Evolutionary conservation across 2,113 vertebrate genomes (phyloP), one percentile per base, ranked within the genome.

Genomic region (Psilopsiagon aurifrons): DNA sequence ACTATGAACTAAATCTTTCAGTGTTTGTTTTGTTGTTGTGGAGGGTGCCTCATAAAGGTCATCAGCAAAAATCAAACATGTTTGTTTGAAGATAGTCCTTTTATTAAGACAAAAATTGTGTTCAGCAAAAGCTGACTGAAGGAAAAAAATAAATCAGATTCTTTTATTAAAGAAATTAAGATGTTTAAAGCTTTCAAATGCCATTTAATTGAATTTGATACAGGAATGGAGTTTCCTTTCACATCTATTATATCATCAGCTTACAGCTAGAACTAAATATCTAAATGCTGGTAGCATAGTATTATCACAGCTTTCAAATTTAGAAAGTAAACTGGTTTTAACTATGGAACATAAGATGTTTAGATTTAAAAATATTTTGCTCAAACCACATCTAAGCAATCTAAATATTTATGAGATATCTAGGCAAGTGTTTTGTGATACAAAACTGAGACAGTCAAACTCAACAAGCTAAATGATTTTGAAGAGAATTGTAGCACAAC

Each of bases 91-190:
- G 57, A 68, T 10, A 67, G 7, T 44, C 2, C 6, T 62, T 83
- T 47, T 66, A 46, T 64, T 69, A 52, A 75, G 9, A 77, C 6
- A 11, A 54, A 80, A 43, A 52, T n/a, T 68, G 7, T 57, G 7
- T 51, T 86, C 31, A 70, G 63, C 1, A 80, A 80, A 75, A 73
- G 75, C 24, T 71, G 27, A 60, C 13, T 52, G 7, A 44, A 63
- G 3, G 5, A 47, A 47, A 59, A 51, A 37, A 31, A 0, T 35
- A 3, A 10, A 24, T 6, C 2, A 41, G 0, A 77, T 63, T 47
- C 1, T 71, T 82, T 79, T 86, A 8, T 6, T 86, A 73, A 83
- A 79, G 57, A 59, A 23, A 57, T 20, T 7, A 33, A 52, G 6
- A 41, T 46, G 62, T 28, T 59, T 67, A 41, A 41, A 77, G 2